Evolutionary conservation across 2,113 vertebrate genomes (phyloP).

Genomic region (Smithornis capensis): DNA sequence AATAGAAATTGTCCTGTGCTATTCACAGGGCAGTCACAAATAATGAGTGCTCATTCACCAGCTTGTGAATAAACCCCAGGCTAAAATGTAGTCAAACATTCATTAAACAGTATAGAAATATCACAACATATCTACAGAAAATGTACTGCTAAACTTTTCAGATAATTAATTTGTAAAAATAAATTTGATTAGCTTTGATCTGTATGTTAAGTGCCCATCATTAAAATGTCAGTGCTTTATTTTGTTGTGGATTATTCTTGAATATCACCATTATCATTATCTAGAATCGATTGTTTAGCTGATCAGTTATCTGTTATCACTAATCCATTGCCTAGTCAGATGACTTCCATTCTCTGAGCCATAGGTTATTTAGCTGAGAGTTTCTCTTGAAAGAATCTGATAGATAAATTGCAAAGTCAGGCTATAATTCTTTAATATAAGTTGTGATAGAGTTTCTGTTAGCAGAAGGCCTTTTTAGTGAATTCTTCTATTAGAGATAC

Average conservation of each 20-base stretch:
- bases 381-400: not conserved
- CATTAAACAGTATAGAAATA: conserved; percentile 1
- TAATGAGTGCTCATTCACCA: not conserved
- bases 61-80: not conserved
- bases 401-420: not conserved
- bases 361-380: not conserved
- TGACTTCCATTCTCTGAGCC: not conserved
- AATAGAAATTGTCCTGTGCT: not conserved
- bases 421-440: not conserved
- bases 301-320: not conserved
- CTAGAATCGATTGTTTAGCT: not conserved
- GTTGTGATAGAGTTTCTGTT: not conserved
- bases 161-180: conserved; percentile 41
- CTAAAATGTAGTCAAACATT: not conserved
- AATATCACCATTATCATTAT: not conserved
- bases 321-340: not conserved
- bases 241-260: not conserved
- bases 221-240: not conserved
- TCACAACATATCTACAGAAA: not conserved
- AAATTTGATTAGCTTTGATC: conserved; percentile 29
- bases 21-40: not conserved
- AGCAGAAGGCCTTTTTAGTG: not conserved
- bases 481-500: not conserved
- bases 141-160: not conserved
- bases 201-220: not conserved